Percentiles rank a stretch among this genome's conserved stretches.
Conservation (phyloP, 2,113 vertebrate species). For the Sinocyclocheilus rhinocerous region DNA sequence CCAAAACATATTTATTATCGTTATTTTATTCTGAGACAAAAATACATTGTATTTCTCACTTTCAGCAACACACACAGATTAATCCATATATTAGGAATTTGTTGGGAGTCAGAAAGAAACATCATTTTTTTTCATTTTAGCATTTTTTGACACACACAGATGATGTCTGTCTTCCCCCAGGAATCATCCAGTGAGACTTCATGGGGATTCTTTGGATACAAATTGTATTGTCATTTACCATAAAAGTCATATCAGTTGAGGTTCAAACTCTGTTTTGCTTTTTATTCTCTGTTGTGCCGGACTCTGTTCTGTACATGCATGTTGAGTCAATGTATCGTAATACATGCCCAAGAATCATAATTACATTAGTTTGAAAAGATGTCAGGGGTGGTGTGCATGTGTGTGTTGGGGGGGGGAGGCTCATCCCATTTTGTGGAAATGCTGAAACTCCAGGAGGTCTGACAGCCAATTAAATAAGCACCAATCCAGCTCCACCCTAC, state of each 20-base stretch:
- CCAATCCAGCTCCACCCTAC: constrained; percentile 62
- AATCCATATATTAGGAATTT: background rate
- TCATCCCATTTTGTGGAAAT: constrained; percentile 63
- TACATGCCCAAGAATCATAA: constrained; percentile 59
- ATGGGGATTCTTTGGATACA: constrained; percentile 4
- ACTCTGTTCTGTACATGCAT: constrained; percentile 50
- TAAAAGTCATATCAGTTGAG: constrained; percentile 30
- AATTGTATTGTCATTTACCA: background rate
- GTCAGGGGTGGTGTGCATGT: constrained; percentile 57
- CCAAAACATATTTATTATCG: background rate
- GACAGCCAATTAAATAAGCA: constrained; percentile 72
- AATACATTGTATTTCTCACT: background rate
- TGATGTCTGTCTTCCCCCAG: background rate
- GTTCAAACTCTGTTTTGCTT: constrained; percentile 35
- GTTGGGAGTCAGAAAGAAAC: background rate
- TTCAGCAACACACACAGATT: background rate
- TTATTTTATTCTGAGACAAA: background rate
- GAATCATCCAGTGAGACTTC: constrained; percentile 7
- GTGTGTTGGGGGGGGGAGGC: constrained; percentile 36
- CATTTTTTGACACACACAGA: background rate
- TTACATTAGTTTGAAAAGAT: constrained; percentile 60
- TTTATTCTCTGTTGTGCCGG: constrained; percentile 42
- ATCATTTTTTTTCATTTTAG: too few relatives aligned
- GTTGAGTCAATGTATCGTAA: constrained; percentile 54
- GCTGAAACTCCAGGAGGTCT: constrained; percentile 68